Conservation (phyloP, 2,113 vertebrate species). For the Canis aureus region DNA sequence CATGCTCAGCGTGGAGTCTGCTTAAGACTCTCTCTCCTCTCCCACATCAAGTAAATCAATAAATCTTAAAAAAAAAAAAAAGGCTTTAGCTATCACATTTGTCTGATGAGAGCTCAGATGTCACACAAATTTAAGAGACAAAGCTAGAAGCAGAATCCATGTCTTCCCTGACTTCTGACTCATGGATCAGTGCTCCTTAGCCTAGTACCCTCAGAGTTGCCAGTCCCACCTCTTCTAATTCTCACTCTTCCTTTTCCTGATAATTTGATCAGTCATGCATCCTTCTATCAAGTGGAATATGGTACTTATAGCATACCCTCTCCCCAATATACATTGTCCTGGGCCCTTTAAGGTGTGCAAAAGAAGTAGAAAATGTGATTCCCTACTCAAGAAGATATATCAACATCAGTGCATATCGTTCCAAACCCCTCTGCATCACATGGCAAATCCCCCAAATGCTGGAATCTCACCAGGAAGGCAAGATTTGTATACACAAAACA, state of each 20-base stretch:
- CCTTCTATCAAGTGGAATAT: not conserved
- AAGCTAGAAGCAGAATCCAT: not conserved
- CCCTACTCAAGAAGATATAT: accelerated
- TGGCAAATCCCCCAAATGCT: not conserved
- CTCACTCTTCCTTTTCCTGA: not conserved
- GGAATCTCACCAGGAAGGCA: not conserved
- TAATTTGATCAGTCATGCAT: not conserved
- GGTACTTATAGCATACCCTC: not conserved
- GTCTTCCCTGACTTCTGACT: not conserved
- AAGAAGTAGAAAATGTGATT: not conserved
- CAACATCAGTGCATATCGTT: not conserved
- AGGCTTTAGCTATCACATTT: not conserved
- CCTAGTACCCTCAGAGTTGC: not conserved
- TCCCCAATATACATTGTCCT: not conserved
- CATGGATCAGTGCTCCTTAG: not conserved
- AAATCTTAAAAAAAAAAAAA: not conserved
- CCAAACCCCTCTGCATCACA: not conserved
- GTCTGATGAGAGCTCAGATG: not conserved
- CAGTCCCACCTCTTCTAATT: not conserved
- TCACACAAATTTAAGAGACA: not conserved
- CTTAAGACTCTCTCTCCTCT: not conserved
- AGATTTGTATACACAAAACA: not conserved
- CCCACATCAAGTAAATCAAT: not conserved
- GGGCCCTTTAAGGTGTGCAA: not conserved
- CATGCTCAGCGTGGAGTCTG: not conserved